Evolutionary conservation across 2,797 vertebrate species (phyloP).

Genomic region (Telmatherina bonti): DNA sequence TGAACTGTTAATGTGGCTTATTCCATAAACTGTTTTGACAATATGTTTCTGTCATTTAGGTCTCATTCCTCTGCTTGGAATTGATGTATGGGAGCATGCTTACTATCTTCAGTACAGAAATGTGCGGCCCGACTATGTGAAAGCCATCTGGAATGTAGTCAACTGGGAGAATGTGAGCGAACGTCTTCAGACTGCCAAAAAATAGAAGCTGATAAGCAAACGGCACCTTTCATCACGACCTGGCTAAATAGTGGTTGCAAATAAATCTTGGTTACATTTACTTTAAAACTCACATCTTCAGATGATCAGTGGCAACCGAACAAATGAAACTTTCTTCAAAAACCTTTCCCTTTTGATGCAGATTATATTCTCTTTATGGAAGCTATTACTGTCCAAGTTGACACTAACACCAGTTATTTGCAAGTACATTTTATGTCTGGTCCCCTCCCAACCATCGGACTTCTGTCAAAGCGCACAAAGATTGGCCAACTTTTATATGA

Average conservation of each 20-base stretch:
- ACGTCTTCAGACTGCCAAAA: conserved; percentile 86
- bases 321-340: conserved; percentile 5
- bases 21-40: not conserved
- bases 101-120: conserved; percentile 99
- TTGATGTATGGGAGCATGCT: conserved; percentile 99
- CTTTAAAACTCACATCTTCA: conserved; percentile 7
- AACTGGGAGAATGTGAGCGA: conserved; percentile 96
- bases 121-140: conserved; percentile 96
- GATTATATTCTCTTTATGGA: not conserved
- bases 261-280: conserved; percentile 24
- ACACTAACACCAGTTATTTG: conserved; percentile 26
- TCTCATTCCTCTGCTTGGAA: conserved; percentile 93
- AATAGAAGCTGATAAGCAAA: conserved; percentile 74
- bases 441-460: conserved; percentile 9
- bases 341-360: not conserved
- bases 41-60: conserved; percentile 75
- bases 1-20: not conserved
- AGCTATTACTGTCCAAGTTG: not conserved
- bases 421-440: conserved; percentile 21
- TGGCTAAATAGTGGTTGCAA: conserved; percentile 46
- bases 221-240: conserved; percentile 8
- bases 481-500: conserved; percentile 8
- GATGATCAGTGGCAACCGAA: conserved; percentile 12
- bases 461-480: conserved; percentile 56
- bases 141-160: conserved; percentile 97